Evolutionary conservation across 1,140 invertebrate species (phyloP), one percentile per base, ranked within the genome.

Genomic region (Telenomus remus): DNA sequence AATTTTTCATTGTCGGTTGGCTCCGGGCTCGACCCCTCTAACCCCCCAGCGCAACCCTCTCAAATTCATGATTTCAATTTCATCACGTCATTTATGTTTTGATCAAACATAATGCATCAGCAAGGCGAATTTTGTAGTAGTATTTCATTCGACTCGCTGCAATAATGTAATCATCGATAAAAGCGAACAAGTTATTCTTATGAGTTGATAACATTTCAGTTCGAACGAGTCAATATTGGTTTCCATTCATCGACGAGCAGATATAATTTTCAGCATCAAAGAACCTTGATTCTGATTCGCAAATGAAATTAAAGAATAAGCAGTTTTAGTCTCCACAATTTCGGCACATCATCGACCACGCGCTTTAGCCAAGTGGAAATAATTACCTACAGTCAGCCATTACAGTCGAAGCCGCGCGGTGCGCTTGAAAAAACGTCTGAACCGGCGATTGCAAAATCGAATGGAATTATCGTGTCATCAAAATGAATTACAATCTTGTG

Each of bases 131-230:
- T 65, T 60, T 54, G 27, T 43, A 37, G 27, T 43, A 37, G 19
- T 44, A 47, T 71, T 71, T 71, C 50, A 65, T 73, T 65, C 27
- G 34, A 19, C 54, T 63, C 53, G 14, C 11, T 64, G 50, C 60
- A 71, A 68, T 76, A 71, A 71, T 57, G 57, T 61, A 76, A 76
- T 76, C 74, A 68, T 76, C 63, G 65, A 76, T 68, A 76, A 71
- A 56, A 61, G 35, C 49, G 55, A 61, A 46, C 60, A 60, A 76
- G 61, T 68, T 71, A 71, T 71, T 76, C 63, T 76, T 71, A 44
- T 71, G 65, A 65, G 65, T 71, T 59, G 57, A 76, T 71, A 71
- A 71, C 54, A 71, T 69, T 76, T 76, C 35, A 60, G 53, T 71
- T 76, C 57, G 66, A 59, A 61, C 47, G 48, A 66, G 51, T 76